Evolutionary conservation across 2,888 invertebrate species (phyloP).

Genomic region (Troides helena): DNA sequence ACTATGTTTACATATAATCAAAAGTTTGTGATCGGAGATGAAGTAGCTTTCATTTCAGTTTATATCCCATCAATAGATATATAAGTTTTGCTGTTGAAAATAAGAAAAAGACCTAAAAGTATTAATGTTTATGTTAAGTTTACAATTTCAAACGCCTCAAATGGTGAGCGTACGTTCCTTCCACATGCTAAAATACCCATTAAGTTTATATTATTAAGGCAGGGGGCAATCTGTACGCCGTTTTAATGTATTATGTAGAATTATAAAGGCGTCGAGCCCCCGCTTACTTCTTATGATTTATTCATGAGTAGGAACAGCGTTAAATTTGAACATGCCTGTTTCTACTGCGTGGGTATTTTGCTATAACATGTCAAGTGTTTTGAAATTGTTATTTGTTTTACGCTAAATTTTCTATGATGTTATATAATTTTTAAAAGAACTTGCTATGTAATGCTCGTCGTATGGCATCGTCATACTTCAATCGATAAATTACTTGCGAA

Average conservation of each 20-base stretch:
- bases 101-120: neutral
- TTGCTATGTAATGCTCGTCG: too few relatives aligned
- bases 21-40: too few relatives aligned
- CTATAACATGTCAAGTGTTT: slow-evolving; percentile 64
- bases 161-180: slow-evolving; percentile 37
- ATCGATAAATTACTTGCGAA: too few relatives aligned
- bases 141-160: slow-evolving; percentile 23
- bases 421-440: neutral
- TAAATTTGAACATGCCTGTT: slow-evolving; percentile 75
- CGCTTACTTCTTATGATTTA: slow-evolving; percentile 78
- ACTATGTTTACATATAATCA: too few relatives aligned
- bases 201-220: slow-evolving; percentile 75
- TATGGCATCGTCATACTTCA: too few relatives aligned
- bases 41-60: too few relatives aligned
- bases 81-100: neutral
- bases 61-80: too few relatives aligned
- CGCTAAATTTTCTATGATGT: slow-evolving; percentile 40
- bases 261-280: slow-evolving; percentile 73
- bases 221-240: slow-evolving; percentile 76
- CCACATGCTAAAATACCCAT: slow-evolving; percentile 63
- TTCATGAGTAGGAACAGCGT: slow-evolving; percentile 74
- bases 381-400: slow-evolving; percentile 68
- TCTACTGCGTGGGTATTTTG: slow-evolving; percentile 53
- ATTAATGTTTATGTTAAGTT: slow-evolving; percentile 10
- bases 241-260: slow-evolving; percentile 80